A percentile compares a stretch with the other conserved stretches of the same genome.
phyloP scores from a whole-genome alignment of 1,140 invertebrate species.

The Sesamia nonagrioides region DNA sequence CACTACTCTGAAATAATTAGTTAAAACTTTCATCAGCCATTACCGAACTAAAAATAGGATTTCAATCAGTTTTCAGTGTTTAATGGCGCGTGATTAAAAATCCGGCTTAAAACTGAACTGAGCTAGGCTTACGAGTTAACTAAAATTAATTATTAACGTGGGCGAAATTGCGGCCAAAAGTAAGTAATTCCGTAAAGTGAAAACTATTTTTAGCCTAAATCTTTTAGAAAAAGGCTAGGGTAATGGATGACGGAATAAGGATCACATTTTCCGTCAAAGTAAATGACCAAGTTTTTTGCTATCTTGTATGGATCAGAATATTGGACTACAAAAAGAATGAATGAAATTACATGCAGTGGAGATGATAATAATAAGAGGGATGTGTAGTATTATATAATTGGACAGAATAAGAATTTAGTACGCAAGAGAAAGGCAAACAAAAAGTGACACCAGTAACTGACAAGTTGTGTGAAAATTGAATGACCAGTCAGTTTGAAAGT shows the following conservation, averaged over 20 bases:
- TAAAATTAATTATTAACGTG: slow-evolving; percentile 28
- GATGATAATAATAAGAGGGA: too few species aligned
- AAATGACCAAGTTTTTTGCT: too few species aligned
- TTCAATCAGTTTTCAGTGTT: background rate
- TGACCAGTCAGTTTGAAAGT: too few species aligned
- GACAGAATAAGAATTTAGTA: too few species aligned
- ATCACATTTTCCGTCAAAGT: too few species aligned
- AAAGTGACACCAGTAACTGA: too few species aligned
- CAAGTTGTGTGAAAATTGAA: too few species aligned
- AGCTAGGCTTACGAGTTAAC: slow-evolving; percentile 8
- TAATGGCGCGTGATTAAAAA: slow-evolving; percentile 8
- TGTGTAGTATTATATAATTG: too few species aligned
- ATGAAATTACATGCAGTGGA: too few species aligned
- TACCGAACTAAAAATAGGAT: background rate
- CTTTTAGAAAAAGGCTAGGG: background rate
- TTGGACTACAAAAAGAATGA: too few species aligned
- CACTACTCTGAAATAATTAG: background rate
- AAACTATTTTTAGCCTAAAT: slow-evolving; percentile 1
- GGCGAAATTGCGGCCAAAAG: slow-evolving; percentile 15
- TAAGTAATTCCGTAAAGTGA: background rate
- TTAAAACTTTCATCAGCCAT: background rate
- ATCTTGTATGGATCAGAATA: too few species aligned
- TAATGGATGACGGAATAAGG: background rate
- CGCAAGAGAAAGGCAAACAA: too few species aligned
- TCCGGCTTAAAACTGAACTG: slow-evolving; percentile 14